Conservation (phyloP, 30 jellyfish, hydroid and myxozoan species). For the Pelagia noctiluca region DNA sequence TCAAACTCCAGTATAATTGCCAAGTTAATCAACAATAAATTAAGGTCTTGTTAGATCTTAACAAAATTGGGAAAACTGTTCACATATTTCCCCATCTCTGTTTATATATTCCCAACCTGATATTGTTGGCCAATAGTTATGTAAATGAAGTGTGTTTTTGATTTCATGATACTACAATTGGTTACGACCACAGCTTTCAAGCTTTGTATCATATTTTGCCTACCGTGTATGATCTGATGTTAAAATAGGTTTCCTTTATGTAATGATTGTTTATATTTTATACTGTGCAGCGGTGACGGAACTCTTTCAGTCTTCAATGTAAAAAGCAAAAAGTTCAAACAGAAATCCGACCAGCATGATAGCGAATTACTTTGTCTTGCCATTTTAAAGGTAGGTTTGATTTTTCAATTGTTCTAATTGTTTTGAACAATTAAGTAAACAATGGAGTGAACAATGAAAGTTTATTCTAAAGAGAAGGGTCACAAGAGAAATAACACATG, state of each 20-base stretch:
- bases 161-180: not conserved
- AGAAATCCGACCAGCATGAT: constrained; percentile 81
- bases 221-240: too few relatives aligned
- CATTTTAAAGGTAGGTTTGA: constrained; percentile 55
- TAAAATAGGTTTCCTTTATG: too few relatives aligned
- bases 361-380: constrained; percentile 81
- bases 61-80: too few relatives aligned
- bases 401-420: not conserved
- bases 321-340: constrained; percentile 68
- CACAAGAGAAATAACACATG: too few relatives aligned
- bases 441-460: too few relatives aligned
- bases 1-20: not conserved
- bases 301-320: constrained; percentile 72
- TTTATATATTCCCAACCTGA: too few relatives aligned
- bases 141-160: not conserved
- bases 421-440: not conserved
- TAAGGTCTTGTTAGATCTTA: too few relatives aligned
- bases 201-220: not conserved
- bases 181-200: not conserved
- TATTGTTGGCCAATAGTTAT: too few relatives aligned
- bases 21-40: not conserved
- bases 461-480: too few relatives aligned
- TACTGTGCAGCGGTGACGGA: constrained; percentile 97
- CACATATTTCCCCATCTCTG: too few relatives aligned
- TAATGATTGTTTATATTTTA: too few relatives aligned